phyloP scores from a whole-genome alignment of 1,140 invertebrate species.

The Calephelis virginiensis region DNA sequence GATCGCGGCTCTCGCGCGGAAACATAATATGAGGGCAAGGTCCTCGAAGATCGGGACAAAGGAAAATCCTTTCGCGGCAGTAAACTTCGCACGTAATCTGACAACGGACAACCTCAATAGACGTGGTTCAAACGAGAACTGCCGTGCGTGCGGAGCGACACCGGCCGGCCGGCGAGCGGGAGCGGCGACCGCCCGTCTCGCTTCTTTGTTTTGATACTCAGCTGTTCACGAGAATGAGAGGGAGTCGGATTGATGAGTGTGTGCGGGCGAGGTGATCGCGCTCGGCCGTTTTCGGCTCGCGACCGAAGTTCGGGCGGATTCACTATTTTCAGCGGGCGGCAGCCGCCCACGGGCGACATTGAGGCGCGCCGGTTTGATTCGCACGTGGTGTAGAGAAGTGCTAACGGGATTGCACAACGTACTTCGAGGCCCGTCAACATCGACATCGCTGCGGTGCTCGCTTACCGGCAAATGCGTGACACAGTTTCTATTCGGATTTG shows the following conservation, averaged over 20 bases:
- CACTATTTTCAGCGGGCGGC: constrained; percentile 59
- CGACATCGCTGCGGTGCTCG: constrained; percentile 45
- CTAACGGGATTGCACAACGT: constrained; percentile 75
- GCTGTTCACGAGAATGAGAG: constrained; percentile 67
- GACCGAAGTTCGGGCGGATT: constrained; percentile 44
- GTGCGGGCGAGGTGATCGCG: constrained; percentile 44
- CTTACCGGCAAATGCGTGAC: constrained; percentile 67
- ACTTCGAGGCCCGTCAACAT: constrained; percentile 40
- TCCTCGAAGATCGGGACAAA: constrained; percentile 73
- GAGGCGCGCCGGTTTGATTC: constrained; percentile 62
- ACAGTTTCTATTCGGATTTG: constrained; percentile 78
- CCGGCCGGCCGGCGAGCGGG: constrained; percentile 74
- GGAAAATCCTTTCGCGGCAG: constrained; percentile 69
- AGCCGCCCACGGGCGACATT: constrained; percentile 66
- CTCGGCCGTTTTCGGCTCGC: constrained; percentile 39
- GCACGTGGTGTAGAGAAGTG: constrained; percentile 60
- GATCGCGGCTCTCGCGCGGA: constrained; percentile 67
- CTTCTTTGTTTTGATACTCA: constrained; percentile 80
- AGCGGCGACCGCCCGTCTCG: constrained; percentile 70
- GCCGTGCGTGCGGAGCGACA: constrained; percentile 59
- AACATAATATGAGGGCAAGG: constrained; percentile 76
- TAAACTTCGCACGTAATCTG: constrained; percentile 65
- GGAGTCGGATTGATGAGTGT: constrained; percentile 19
- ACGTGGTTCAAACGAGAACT: constrained; percentile 67
- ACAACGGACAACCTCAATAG: constrained; percentile 62